phyloP scores from a whole-genome alignment of 2,113 vertebrate species.

The Corynorhinus townsendii region DNA sequence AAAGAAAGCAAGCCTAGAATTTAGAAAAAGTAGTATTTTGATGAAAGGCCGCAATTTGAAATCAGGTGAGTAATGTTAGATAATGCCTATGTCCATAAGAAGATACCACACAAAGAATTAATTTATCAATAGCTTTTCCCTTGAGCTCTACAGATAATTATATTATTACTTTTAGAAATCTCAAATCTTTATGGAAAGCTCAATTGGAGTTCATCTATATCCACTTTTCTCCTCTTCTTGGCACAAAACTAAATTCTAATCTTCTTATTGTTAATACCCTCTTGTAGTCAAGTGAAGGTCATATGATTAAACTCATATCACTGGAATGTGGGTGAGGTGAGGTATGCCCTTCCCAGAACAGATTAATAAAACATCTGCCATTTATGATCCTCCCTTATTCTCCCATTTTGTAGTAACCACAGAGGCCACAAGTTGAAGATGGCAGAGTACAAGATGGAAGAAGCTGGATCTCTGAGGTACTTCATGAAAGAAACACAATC shows the following conservation, averaged over 20 bases:
- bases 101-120: neutral
- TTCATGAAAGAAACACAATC: neutral
- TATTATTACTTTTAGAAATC: neutral
- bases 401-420: neutral
- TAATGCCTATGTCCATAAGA: neutral
- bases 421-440: neutral
- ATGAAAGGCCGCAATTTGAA: neutral
- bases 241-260: neutral
- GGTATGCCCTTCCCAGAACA: neutral
- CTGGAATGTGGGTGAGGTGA: neutral
- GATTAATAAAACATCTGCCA: neutral
- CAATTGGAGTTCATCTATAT: neutral
- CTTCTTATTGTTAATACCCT: neutral
- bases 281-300: neutral
- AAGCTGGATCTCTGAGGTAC: neutral
- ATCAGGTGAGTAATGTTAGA: neutral
- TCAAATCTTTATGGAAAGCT: neutral
- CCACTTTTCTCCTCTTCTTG: neutral
- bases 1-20: neutral
- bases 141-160: neutral
- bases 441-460: neutral
- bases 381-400: neutral
- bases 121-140: neutral
- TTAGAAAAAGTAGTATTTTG: constrained; percentile 9
- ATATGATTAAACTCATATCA: neutral